Conservation (phyloP, 1,140 invertebrate species). For the Dreissena polymorpha region DNA sequence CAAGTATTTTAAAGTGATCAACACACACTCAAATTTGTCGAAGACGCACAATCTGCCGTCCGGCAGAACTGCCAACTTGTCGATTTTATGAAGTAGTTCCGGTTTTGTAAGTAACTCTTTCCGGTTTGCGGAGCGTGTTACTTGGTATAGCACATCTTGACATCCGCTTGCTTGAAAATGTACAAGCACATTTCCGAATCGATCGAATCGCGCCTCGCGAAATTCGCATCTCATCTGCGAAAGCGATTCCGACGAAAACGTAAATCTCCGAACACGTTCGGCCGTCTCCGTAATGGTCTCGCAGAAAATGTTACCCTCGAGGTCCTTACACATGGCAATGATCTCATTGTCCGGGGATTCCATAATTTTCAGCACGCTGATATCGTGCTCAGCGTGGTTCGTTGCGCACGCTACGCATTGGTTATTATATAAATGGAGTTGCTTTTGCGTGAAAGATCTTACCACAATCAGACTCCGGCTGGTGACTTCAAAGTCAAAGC, state of each 20-base stretch:
- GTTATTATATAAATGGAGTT: slow-evolving; percentile 34
- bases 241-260: slow-evolving; percentile 14
- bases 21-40: slow-evolving; percentile 41
- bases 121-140: neutral
- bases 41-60: slow-evolving; percentile 46
- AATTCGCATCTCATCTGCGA: slow-evolving; percentile 12
- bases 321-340: slow-evolving; percentile 20
- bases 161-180: slow-evolving; percentile 31
- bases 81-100: slow-evolving; percentile 49
- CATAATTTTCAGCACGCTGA: slow-evolving; percentile 27
- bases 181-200: slow-evolving; percentile 26
- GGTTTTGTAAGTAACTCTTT: slow-evolving; percentile 44
- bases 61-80: slow-evolving; percentile 42
- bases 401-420: slow-evolving; percentile 12
- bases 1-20: slow-evolving; percentile 39
- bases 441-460: slow-evolving; percentile 12
- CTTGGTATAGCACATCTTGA: slow-evolving; percentile 36
- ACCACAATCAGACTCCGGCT: slow-evolving; percentile 20
- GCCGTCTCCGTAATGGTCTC: slow-evolving; percentile 33
- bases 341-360: slow-evolving; percentile 47
- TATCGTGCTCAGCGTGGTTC: slow-evolving; percentile 9
- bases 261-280: slow-evolving; percentile 15
- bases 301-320: slow-evolving; percentile 34
- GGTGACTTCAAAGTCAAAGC: slow-evolving; percentile 50
- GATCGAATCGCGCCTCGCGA: slow-evolving; percentile 44